A percentile compares a stretch with the other conserved stretches of the same genome.
Evolutionary conservation across 2,888 invertebrate species (phyloP).

Genomic region (Cosmia trapezina): DNA sequence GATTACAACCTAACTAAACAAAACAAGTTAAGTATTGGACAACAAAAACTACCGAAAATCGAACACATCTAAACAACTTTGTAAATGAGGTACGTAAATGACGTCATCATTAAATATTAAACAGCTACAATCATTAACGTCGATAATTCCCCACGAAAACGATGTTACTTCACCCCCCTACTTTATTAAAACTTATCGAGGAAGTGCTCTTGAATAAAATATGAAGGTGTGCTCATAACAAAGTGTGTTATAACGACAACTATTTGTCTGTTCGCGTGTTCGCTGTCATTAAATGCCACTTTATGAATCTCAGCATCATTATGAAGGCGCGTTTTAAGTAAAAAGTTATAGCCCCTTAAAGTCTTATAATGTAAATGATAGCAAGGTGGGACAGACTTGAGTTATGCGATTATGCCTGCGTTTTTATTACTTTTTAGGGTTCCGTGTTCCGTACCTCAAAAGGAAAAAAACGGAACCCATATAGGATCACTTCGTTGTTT

Average conservation of each 20-base stretch:
- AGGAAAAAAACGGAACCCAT: too few relatives aligned
- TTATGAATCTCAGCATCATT: slow-evolving; percentile 58
- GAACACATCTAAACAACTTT: slow-evolving; percentile 1
- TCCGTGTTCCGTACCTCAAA: too few relatives aligned
- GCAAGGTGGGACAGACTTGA: slow-evolving; percentile 45
- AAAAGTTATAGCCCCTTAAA: slow-evolving; percentile 53
- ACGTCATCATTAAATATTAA: slow-evolving; percentile 45
- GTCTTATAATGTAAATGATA: slow-evolving; percentile 51
- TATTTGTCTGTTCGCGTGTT: slow-evolving; percentile 70
- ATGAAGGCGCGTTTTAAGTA: slow-evolving; percentile 51
- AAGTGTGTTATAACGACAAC: slow-evolving; percentile 59
- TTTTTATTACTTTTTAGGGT: slow-evolving; percentile 56
- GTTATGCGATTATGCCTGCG: slow-evolving; percentile 45
- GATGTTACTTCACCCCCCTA: slow-evolving; percentile 47
- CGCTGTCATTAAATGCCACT: slow-evolving; percentile 63
- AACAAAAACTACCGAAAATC: background rate
- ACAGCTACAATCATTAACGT: slow-evolving; percentile 31
- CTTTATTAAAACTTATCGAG: slow-evolving; percentile 47
- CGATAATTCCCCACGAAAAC: slow-evolving; percentile 39
- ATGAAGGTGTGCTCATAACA: slow-evolving; percentile 55
- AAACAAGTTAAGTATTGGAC: background rate
- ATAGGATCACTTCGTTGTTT: too few relatives aligned
- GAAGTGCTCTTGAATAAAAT: slow-evolving; percentile 57
- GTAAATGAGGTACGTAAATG: background rate
- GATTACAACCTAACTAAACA: too few relatives aligned